A percentile compares a stretch with the other conserved stretches of the same genome.
These are phyloP conservation scores for Anas flavirostris DNA, from an alignment of 2,797 vertebrate genomes.

Conservation along the genomic window DNA sequence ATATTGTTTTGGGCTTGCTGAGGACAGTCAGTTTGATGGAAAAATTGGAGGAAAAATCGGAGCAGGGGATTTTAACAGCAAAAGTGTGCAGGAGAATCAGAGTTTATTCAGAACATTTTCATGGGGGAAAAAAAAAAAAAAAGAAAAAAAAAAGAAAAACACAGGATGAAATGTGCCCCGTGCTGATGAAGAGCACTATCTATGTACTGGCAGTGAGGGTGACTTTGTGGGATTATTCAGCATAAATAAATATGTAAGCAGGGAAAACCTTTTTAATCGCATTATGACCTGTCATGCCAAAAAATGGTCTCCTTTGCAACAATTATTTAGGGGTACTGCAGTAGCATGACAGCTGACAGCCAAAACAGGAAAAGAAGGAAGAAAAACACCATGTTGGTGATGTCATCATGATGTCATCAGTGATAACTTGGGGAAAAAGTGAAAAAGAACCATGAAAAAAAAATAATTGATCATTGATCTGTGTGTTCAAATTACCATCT, in stretches of 20 bases:
- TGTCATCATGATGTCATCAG: not conserved
- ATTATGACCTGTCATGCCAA: not conserved
- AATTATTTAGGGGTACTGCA: not conserved
- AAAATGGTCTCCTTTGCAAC: not conserved
- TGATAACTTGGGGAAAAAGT: not conserved
- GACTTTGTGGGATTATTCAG: not conserved
- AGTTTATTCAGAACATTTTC: not conserved
- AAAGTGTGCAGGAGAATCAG: not conserved
- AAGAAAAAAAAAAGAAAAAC: no score
- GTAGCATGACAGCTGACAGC: no score
- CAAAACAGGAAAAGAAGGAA: not conserved
- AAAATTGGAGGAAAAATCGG: not conserved
- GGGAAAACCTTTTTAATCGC: not conserved
- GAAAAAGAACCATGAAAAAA: not conserved
- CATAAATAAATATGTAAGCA: constrained; percentile 4
- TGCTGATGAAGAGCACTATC: not conserved
- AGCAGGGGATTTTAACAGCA: not conserved
- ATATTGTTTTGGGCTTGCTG: not conserved
- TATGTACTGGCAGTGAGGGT: not conserved
- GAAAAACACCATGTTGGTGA: not conserved
- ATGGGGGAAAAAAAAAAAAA: not conserved
- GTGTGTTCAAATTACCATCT: not conserved
- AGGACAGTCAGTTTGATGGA: not conserved
- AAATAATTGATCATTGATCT: not conserved
- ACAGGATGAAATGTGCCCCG: not conserved